Percentiles rank a stretch among this genome's conserved stretches.
Conservation (phyloP, 2,888 invertebrate species). For the Acleris literana region DNA sequence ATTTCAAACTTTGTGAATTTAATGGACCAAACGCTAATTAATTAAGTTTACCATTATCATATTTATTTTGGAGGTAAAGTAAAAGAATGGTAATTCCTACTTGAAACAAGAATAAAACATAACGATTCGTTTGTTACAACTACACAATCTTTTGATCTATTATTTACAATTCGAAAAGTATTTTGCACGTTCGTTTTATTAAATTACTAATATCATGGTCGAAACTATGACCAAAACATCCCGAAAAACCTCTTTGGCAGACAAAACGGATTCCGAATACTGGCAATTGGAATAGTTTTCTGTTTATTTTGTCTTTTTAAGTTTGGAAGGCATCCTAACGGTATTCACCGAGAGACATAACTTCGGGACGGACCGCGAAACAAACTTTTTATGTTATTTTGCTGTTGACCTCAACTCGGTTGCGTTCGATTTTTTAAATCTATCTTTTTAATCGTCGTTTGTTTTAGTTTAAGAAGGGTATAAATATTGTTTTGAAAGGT, state of each 20-base stretch:
- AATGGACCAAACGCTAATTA: too few relatives aligned
- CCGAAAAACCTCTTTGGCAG: constrained; percentile 62
- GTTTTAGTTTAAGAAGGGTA: constrained; percentile 34
- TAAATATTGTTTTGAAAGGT: constrained; percentile 13
- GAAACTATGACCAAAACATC: constrained; percentile 43
- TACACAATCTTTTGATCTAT: neutral
- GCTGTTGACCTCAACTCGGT: constrained; percentile 69
- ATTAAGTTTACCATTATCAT: too few relatives aligned
- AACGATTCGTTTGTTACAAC: too few relatives aligned
- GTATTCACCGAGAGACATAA: constrained; percentile 77
- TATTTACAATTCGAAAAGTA: neutral
- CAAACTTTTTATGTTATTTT: constrained; percentile 74
- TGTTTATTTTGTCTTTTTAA: constrained; percentile 69
- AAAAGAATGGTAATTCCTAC: neutral
- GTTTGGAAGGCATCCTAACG: constrained; percentile 79
- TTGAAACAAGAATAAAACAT: too few relatives aligned
- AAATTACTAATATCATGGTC: constrained; percentile 12
- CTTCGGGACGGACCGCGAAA: constrained; percentile 70
- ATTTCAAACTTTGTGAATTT: neutral
- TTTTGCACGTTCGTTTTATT: neutral
- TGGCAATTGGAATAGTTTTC: constrained; percentile 83
- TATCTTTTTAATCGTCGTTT: constrained; percentile 49
- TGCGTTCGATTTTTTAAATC: constrained; percentile 64
- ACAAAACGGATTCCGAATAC: constrained; percentile 80
- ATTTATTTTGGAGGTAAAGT: neutral